These are phyloP conservation scores for Parnassius mnemosyne DNA, from an alignment of 2,888 invertebrate species.

Conservation along the genomic window DNA sequence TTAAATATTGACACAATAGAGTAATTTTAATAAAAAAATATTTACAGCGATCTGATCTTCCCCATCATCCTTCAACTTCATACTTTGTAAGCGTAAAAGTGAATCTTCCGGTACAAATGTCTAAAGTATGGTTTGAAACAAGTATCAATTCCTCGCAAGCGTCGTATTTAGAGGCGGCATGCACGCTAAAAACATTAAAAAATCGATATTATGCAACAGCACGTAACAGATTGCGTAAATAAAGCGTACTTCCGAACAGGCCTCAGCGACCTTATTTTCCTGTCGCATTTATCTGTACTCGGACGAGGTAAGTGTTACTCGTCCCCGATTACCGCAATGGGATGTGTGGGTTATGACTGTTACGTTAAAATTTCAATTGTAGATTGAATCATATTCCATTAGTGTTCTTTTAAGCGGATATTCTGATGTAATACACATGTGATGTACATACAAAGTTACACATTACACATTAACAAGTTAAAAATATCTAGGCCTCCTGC, in stretches of 20 bases:
- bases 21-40: too few species aligned
- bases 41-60: too few species aligned
- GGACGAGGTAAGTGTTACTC: slow-evolving; percentile 31
- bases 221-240: slow-evolving; percentile 36
- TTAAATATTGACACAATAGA: too few species aligned
- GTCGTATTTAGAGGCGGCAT: not conserved
- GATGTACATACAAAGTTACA: too few species aligned
- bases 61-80: too few species aligned
- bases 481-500: too few species aligned
- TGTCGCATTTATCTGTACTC: slow-evolving; percentile 19
- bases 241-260: slow-evolving; percentile 38
- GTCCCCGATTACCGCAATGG: slow-evolving; percentile 28
- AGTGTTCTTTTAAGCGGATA: not conserved
- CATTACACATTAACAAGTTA: too few species aligned
- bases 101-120: too few species aligned
- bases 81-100: too few species aligned
- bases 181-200: slow-evolving; percentile 22
- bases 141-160: slow-evolving; percentile 13
- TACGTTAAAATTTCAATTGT: slow-evolving; percentile 22
- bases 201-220: slow-evolving; percentile 24
- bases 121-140: not conserved
- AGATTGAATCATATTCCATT: slow-evolving; percentile 19
- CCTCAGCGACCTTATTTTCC: slow-evolving; percentile 35
- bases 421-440: not conserved
- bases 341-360: slow-evolving; percentile 1